Evolutionary conservation across 1,140 invertebrate genomes (phyloP).

Genomic region (Bombus pascuorum): DNA sequence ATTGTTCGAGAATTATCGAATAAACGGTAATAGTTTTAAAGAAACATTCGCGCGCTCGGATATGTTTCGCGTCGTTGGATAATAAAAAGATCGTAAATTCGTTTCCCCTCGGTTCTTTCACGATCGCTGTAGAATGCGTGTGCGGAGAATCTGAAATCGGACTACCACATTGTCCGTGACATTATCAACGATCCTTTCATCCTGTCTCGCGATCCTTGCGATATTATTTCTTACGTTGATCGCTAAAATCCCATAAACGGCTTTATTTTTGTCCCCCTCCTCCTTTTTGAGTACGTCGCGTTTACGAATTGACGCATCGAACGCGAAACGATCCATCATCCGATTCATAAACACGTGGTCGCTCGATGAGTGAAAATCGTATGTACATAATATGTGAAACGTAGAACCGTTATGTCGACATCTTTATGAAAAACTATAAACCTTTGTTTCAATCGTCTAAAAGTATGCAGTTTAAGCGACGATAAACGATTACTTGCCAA

Average conservation of each 20-base stretch:
- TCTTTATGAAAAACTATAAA: not conserved
- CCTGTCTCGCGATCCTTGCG: not conserved
- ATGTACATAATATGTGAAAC: too few species aligned
- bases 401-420: not conserved
- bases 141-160: not conserved
- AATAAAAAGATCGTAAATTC: slow-evolving; percentile 8
- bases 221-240: not conserved
- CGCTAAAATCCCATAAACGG: too few species aligned
- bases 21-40: not conserved
- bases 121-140: not conserved
- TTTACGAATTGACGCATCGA: not conserved
- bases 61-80: not conserved
- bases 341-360: not conserved
- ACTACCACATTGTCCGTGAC: not conserved
- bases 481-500: too few species aligned
- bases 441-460: too few species aligned
- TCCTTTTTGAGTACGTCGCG: too few species aligned
- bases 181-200: not conserved
- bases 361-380: not conserved
- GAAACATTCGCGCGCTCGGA: not conserved
- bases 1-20: too few species aligned
- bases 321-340: not conserved
- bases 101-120: not conserved
- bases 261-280: too few species aligned
- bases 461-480: too few species aligned